A percentile compares a stretch with the other conserved stretches of the same genome.
Conservation (phyloP, 1,140 invertebrate species). For the Diprion similis region DNA sequence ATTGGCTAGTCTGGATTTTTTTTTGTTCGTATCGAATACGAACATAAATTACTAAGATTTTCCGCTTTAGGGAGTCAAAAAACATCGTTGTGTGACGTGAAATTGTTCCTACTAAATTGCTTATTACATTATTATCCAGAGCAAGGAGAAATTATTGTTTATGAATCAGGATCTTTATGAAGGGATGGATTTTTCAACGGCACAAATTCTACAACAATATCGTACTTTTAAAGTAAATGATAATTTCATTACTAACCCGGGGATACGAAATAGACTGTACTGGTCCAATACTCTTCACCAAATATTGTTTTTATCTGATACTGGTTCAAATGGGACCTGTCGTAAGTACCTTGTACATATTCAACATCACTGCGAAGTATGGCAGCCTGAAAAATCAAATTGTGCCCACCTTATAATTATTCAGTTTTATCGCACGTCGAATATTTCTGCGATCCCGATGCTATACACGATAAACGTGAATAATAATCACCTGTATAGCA, state of each 20-base stretch:
- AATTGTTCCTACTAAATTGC: too few species aligned
- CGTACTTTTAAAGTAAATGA: neutral
- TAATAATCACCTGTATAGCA: conserved; percentile 37
- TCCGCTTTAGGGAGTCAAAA: too few species aligned
- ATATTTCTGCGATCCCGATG: neutral
- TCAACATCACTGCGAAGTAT: conserved; percentile 30
- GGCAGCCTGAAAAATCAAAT: conserved; percentile 44
- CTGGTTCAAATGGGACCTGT: neutral
- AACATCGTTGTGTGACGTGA: too few species aligned
- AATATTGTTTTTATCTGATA: conserved; percentile 44
- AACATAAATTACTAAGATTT: too few species aligned
- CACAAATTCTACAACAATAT: neutral
- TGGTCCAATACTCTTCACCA: conserved; percentile 56
- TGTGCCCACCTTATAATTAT: too few species aligned
- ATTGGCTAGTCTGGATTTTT: too few species aligned
- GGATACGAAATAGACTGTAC: conserved; percentile 54
- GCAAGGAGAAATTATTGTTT: too few species aligned
- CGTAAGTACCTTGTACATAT: neutral
- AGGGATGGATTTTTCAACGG: neutral
- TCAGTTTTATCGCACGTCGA: neutral
- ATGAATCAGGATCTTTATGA: too few species aligned
- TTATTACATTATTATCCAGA: too few species aligned
- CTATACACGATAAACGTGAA: neutral
- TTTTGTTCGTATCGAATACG: too few species aligned
- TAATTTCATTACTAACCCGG: conserved; percentile 42